Evolutionary conservation across 2,888 invertebrate species (phyloP).

Genomic region (Cheilosia vernalis): DNA sequence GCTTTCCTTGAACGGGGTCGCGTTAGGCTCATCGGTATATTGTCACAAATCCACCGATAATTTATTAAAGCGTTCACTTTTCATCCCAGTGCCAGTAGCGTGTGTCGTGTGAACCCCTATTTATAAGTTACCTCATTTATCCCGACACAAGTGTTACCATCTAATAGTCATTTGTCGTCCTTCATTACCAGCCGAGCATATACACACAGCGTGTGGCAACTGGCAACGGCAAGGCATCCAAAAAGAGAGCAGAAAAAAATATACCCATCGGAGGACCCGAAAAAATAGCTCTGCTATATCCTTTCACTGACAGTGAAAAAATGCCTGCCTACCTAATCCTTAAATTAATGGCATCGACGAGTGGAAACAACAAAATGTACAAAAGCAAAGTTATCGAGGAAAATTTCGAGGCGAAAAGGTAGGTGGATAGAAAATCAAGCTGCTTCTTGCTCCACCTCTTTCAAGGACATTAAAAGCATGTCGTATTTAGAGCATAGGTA

Average conservation of each 20-base stretch:
- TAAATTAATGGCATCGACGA: conserved; percentile 69
- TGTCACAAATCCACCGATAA: conserved; percentile 50
- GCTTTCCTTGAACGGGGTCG: not conserved
- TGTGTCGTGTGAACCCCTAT: conserved; percentile 55
- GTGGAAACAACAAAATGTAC: conserved; percentile 65
- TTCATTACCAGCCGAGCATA: conserved; percentile 63
- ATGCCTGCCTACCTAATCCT: conserved; percentile 65
- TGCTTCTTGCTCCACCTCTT: conserved; percentile 20
- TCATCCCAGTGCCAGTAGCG: conserved; percentile 18
- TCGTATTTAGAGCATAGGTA: conserved; percentile 63
- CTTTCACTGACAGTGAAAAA: conserved; percentile 66
- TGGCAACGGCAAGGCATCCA: conserved; percentile 9
- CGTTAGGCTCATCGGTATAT: conserved; percentile 15
- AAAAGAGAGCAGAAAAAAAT: conserved; percentile 16
- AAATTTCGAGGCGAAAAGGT: conserved; percentile 21
- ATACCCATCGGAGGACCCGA: conserved; percentile 2
- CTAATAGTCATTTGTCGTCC: conserved; percentile 71
- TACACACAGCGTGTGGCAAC: conserved; percentile 35
- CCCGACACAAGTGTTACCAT: conserved; percentile 69
- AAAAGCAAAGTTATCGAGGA: conserved; percentile 34
- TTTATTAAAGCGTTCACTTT: conserved; percentile 45
- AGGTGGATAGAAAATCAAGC: conserved; percentile 14
- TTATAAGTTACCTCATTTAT: conserved; percentile 71
- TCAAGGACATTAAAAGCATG: conserved; percentile 45
- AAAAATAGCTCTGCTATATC: conserved; percentile 38